Base-by-base conservation (phyloP, 2,888 invertebrate genomes). In the Eurytoma californica region DNA sequence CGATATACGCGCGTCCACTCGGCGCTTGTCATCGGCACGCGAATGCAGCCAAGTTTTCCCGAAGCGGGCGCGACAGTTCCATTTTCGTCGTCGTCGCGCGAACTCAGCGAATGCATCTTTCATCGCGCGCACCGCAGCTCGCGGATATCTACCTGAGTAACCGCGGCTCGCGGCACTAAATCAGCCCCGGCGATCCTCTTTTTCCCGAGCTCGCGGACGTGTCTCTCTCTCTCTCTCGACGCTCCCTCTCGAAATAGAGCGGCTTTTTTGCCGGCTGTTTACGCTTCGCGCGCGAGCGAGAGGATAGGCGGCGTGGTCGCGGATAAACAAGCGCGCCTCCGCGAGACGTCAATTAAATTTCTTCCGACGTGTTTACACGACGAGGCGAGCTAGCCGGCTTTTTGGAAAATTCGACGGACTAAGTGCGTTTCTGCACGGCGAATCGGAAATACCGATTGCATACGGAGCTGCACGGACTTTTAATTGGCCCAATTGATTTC, bases 51-150 rank as follows among this genome's bases (percentile, higher is more conserved):
- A 69, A 85, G 81, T 86, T 84, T 84, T 84, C 84, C 84, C 84
- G 81, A 86, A 86, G 83, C 81, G 74, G 60, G 51, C 30, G 18
- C 82, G 78, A 82, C 68, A 80, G 78, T 74, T 66, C 84, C 84
- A 84, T 86, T 86, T 86, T 86, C 82, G 84, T 77, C 66, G 53
- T 63, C 7, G 39, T 39, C 60, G 53, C 14, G 30, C 67, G 55
- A 83, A 82, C 83, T 83, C 80, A 63, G 74, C 83, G 60, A 83
- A 84, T 84, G 84, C 83, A 85, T 85, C 84, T 85, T 85, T 83
- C 84, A 85, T 84, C 79, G 83, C 72, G 77, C 81, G 77, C 39
- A 77, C 80, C 68, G 67, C 60, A 60, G 53, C 51, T 57, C 65
- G 20, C 18, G 13, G 39, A 12, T 13, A 7, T 20, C 7, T 14